These are phyloP conservation scores for Thera britannica DNA, from an alignment of 2,888 invertebrate species.

Conservation along the genomic window DNA sequence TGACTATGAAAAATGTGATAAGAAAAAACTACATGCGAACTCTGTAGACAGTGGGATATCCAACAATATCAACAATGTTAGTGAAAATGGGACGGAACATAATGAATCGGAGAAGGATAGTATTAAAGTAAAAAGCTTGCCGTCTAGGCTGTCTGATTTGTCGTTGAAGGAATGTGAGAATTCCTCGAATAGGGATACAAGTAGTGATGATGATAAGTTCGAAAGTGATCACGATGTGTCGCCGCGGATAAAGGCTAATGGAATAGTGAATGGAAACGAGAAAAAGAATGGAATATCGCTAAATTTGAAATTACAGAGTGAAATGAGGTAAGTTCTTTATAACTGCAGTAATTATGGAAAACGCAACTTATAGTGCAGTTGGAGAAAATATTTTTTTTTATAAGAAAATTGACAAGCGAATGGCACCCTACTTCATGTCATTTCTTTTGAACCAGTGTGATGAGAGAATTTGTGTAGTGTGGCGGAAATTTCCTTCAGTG, in stretches of 20 bases:
- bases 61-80: conserved; percentile 61
- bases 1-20: conserved; percentile 55
- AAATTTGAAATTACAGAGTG: conserved; percentile 75
- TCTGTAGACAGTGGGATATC: conserved; percentile 79
- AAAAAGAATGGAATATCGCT: conserved; percentile 74
- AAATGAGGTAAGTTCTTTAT: conserved; percentile 68
- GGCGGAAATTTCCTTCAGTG: no score
- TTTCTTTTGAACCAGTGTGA: no score
- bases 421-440: no score
- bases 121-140: conserved; percentile 57
- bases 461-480: no score
- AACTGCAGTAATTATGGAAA: no score
- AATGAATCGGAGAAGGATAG: conserved; percentile 50
- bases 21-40: conserved; percentile 71
- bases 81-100: conserved; percentile 38
- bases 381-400: no score
- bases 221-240: conserved; percentile 70
- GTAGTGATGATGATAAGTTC: conserved; percentile 74
- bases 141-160: conserved; percentile 68
- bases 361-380: no score
- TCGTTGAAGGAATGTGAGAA: conserved; percentile 70
- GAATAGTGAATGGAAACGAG: conserved; percentile 54
- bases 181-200: conserved; percentile 59
- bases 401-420: no score
- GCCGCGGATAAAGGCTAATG: conserved; percentile 58